Conservation (phyloP, 2,113 vertebrate species). For the Maccullochella peelii region DNA sequence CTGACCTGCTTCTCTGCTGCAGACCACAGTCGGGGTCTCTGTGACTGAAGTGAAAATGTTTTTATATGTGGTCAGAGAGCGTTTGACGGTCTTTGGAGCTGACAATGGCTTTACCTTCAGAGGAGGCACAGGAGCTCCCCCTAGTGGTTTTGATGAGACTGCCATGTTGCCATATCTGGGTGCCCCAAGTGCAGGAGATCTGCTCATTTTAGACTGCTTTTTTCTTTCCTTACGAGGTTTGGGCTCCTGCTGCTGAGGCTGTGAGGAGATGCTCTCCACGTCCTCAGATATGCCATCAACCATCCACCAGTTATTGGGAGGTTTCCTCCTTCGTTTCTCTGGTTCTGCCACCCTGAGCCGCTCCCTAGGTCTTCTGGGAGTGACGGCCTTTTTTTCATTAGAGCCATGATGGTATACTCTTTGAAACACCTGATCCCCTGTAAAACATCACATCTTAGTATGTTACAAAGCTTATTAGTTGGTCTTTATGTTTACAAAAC, state of each 20-base stretch:
- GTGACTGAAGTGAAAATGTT: slow-evolving; percentile 51
- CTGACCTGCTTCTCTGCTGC: not conserved
- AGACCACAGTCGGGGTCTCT: not conserved
- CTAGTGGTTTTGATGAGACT: slow-evolving; percentile 6
- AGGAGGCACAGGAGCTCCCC: slow-evolving; percentile 11
- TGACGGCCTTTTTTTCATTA: slow-evolving; percentile 1
- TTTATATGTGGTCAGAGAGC: slow-evolving; percentile 59
- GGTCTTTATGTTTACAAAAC: not conserved
- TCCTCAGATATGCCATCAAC: not conserved
- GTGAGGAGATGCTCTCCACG: not conserved
- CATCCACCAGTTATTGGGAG: slow-evolving; percentile 68
- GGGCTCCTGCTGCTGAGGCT: slow-evolving; percentile 9
- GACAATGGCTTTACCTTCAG: not conserved
- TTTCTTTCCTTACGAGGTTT: slow-evolving; percentile 18
- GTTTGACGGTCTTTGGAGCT: slow-evolving; percentile 59
- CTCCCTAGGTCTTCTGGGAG: not conserved
- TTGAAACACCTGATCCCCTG: slow-evolving; percentile 67
- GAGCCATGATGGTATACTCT: slow-evolving; percentile 33
- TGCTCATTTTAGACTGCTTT: slow-evolving; percentile 16
- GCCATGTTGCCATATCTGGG: slow-evolving; percentile 28
- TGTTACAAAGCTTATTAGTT: not conserved
- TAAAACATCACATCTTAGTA: slow-evolving; percentile 18
- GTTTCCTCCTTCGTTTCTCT: slow-evolving; percentile 62
- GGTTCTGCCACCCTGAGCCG: not conserved
- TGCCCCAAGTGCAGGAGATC: not conserved